Conservation (phyloP, 2,888 invertebrate genomes). For the Tetropium fuscum region DNA sequence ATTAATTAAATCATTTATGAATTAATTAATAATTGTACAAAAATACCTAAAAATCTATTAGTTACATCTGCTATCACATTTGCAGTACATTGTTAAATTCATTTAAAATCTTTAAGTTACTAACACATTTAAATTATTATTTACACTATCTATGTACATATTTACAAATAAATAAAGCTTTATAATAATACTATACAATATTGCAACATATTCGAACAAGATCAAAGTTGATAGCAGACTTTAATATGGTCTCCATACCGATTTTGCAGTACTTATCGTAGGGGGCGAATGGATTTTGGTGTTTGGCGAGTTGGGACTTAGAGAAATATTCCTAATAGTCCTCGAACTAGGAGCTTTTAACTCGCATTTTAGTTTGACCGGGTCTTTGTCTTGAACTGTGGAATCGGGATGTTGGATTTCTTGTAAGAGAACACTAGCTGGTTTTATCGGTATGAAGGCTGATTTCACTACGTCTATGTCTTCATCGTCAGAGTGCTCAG, state of each 20-base stretch:
- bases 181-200: slow-evolving; percentile 33
- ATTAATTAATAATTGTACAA: slow-evolving; percentile 56
- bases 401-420: slow-evolving; percentile 71
- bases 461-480: slow-evolving; percentile 82
- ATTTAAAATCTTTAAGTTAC: slow-evolving; percentile 52
- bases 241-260: slow-evolving; percentile 82
- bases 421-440: slow-evolving; percentile 71
- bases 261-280: slow-evolving; percentile 71
- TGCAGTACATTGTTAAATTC: slow-evolving; percentile 56
- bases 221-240: slow-evolving; percentile 22
- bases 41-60: slow-evolving; percentile 62
- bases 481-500: slow-evolving; percentile 76
- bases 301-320: slow-evolving; percentile 61
- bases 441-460: slow-evolving; percentile 77
- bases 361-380: slow-evolving; percentile 65
- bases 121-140: slow-evolving; percentile 51
- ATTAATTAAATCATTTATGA: slow-evolving; percentile 27
- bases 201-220: slow-evolving; percentile 39
- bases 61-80: slow-evolving; percentile 63
- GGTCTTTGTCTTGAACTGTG: slow-evolving; percentile 68
- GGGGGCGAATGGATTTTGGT: slow-evolving; percentile 68
- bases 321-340: slow-evolving; percentile 66
- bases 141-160: slow-evolving; percentile 44
- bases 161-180: slow-evolving; percentile 48
- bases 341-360: slow-evolving; percentile 73